Evolutionary conservation across 1,140 invertebrate genomes (phyloP).

Genomic region (Eubasilissa regina): DNA sequence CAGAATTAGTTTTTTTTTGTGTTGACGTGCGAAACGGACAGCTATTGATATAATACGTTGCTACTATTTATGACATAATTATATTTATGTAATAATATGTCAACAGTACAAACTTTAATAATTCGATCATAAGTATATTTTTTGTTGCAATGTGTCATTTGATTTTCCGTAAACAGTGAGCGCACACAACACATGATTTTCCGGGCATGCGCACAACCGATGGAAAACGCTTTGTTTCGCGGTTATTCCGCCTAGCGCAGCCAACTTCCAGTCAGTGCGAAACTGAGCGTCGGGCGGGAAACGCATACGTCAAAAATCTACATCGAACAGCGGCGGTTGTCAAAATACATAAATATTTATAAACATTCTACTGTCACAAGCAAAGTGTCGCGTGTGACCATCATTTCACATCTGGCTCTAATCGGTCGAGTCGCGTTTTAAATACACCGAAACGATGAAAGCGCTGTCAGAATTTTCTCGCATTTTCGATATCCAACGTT

Average conservation of each 20-base stretch:
- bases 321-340: background rate
- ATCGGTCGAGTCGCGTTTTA: background rate
- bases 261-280: slow-evolving; percentile 30
- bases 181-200: background rate
- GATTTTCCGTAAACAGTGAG: background rate
- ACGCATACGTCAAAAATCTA: slow-evolving; percentile 11
- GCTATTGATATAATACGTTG: too few species aligned
- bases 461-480: background rate
- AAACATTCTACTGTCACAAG: too few species aligned
- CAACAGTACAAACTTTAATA: too few species aligned
- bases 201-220: slow-evolving; percentile 9
- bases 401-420: too few species aligned
- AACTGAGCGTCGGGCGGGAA: slow-evolving; percentile 5
- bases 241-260: slow-evolving; percentile 26
- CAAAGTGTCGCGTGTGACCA: too few species aligned
- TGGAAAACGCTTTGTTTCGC: slow-evolving; percentile 39
- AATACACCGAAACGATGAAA: background rate
- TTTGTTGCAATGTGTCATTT: too few species aligned
- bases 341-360: slow-evolving; percentile 11
- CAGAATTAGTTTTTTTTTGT: too few species aligned
- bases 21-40: too few species aligned
- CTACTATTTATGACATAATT: too few species aligned
- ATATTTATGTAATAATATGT: too few species aligned
- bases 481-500: background rate
- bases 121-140: too few species aligned